Evolutionary conservation across 2,113 vertebrate species (phyloP), one percentile per base, ranked within the genome.

Genomic region (Australoheros scitulus): DNA sequence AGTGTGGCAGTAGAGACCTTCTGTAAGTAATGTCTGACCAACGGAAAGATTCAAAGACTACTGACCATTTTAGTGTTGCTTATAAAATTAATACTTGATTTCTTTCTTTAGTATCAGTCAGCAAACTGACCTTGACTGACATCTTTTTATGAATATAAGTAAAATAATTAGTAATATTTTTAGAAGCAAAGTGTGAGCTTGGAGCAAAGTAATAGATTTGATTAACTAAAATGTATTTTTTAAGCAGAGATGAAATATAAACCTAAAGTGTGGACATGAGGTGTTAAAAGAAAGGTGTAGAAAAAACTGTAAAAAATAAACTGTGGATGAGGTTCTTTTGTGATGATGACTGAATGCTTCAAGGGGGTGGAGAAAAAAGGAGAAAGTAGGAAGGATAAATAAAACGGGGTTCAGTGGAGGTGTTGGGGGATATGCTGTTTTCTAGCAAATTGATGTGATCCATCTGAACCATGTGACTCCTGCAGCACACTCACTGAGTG

Each of bases 371-470:
- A 84, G 64, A 80, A 64, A 47, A 65, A 79, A 13, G 17, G 59
- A 61, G 75, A 83, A 57, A 41, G 50, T 86, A 76, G 70, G 77
- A 82, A 55, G 84, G 82, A 38, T 72, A 22, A 61, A 59, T 89
- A 61, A 84, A 79, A 58, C 26, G 58, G 58, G 36, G 83, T 81
- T 22, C 29, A 26, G 38, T n/a, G 61, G 61, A 10, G 76, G 18
- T 43, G 79, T 64, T n/a, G 55, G 93, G 93, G 95, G 94, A 94
- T 93, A 95, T 92, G 91, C 97, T 97, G 96, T 97, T 98, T 96
- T 95, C 92, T 92, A 95, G 95, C 96, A 96, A 97, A 98, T 97
- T 97, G 97, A 97, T 97, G 96, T 91, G 96, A 97, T 98, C 97
- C 97, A 97, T 98, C 97, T 97, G 97, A 86, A 95, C 96, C 92